Evolutionary conservation across 2,113 vertebrate genomes (phyloP).

Genomic region (Megalops atlanticus): DNA sequence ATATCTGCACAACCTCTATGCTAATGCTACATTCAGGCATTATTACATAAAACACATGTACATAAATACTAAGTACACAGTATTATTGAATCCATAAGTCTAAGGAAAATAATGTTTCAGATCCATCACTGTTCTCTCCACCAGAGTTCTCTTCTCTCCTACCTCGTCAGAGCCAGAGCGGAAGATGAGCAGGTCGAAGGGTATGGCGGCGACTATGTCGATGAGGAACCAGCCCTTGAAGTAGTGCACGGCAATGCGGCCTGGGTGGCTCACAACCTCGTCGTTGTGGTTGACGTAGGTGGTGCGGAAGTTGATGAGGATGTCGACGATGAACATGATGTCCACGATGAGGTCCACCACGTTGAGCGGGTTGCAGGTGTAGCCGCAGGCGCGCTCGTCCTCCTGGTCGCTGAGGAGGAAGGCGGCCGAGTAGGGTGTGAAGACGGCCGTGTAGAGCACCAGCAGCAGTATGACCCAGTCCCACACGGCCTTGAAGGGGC

Average conservation of each 20-base stretch:
- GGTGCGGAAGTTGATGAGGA: constrained; percentile 94
- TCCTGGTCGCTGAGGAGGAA: constrained; percentile 88
- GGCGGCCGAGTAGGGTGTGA: constrained; percentile 91
- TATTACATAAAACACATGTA: background rate
- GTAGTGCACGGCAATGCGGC: constrained; percentile 88
- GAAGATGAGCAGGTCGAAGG: constrained; percentile 94
- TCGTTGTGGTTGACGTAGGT: constrained; percentile 90
- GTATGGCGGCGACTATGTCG: constrained; percentile 91
- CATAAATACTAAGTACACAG: background rate
- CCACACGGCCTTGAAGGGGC: constrained; percentile 95
- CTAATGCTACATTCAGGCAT: background rate
- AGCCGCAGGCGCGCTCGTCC: constrained; percentile 80
- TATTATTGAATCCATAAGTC: background rate
- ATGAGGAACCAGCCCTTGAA: constrained; percentile 97
- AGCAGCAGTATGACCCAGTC: constrained; percentile 96
- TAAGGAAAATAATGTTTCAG: background rate
- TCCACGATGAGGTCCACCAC: constrained; percentile 91
- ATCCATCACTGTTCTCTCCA: background rate
- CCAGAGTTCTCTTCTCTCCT: no score
- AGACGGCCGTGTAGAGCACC: constrained; percentile 93
- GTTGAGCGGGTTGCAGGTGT: constrained; percentile 85
- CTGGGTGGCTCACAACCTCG: constrained; percentile 88
- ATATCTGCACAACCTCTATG: no score
- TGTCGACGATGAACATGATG: constrained; percentile 93
- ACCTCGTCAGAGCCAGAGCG: constrained; percentile 92